These are phyloP conservation scores for Beris chalybata DNA, from an alignment of 2,888 invertebrate genomes.

Conservation along the genomic window DNA sequence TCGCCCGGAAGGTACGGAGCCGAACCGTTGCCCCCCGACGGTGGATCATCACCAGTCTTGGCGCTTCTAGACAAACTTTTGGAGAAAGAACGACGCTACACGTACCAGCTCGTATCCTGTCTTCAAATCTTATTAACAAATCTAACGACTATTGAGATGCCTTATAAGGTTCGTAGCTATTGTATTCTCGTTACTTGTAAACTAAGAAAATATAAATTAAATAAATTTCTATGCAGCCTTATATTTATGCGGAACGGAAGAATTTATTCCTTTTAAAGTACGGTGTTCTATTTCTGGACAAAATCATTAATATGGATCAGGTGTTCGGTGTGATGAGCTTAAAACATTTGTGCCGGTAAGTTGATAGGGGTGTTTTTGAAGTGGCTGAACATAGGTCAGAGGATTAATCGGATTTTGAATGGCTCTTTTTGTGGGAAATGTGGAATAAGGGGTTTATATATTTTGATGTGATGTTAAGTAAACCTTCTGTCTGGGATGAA, in stretches of 20 bases:
- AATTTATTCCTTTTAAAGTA: constrained; percentile 53
- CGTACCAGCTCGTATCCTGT: constrained; percentile 71
- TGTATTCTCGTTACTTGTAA: constrained; percentile 44
- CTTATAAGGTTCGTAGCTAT: constrained; percentile 51
- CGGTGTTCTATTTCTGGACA: constrained; percentile 50
- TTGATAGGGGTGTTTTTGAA: constrained; percentile 36
- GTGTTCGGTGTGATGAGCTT: constrained; percentile 61
- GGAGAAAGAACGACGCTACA: constrained; percentile 66
- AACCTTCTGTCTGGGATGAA: no score
- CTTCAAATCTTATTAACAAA: constrained; percentile 69
- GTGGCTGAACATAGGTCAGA: not conserved
- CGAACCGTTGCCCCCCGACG: constrained; percentile 61
- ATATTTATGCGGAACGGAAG: constrained; percentile 47
- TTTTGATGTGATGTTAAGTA: no score
- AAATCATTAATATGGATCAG: constrained; percentile 51
- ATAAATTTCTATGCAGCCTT: constrained; percentile 57
- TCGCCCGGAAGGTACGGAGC: constrained; percentile 64
- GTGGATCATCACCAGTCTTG: constrained; percentile 65
- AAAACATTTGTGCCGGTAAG: constrained; percentile 68
- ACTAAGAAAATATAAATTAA: constrained; percentile 34
- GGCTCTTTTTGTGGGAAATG: no score
- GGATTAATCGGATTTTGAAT: no score
- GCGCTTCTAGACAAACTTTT: constrained; percentile 67
- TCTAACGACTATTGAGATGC: constrained; percentile 62
- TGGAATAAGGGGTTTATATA: no score